Evolutionary conservation across 2,888 invertebrate species (phyloP), one percentile per base, ranked within the genome.

Genomic region (Pyrrhosoma nymphula): DNA sequence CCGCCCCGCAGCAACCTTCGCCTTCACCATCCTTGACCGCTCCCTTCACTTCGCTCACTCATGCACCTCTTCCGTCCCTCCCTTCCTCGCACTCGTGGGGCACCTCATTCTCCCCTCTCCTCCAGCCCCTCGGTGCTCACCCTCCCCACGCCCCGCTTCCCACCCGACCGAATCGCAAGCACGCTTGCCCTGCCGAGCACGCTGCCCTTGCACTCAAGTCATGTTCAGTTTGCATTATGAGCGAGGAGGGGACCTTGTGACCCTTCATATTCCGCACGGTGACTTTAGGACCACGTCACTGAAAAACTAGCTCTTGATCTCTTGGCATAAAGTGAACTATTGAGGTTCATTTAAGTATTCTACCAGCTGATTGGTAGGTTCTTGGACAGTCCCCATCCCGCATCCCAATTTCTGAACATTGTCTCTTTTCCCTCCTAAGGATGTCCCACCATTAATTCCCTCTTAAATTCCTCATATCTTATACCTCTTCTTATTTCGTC

Each of bases 1-100:
- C 82, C 82, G 35, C 82, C 82, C 82, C 82, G 35, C 82, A 82
- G 82, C 82, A n/a, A 82, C 82, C 82, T 26, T 26, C 82, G 35
- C 82, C 82, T 18, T 60, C 82, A 14, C 35, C 82, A 82, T 82
- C 82, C 82, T 82, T 82, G 82, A 82, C 82, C 82, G 82, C 18
- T 82, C 82, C 82, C 82, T 82, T 82, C 82, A 82, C 82, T 35
- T 82, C 35, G 82, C 82, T 0, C 26, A 8, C 23, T 26, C 26
- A 8, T 26, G 26, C 23, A 4, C 69, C 10, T 8, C 69, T 12
- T 1, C 23, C 26, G 4, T 69, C 69, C n/a, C 8, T 12, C 0
- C 69, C 60, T 12, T 8, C 23, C n/a, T 69, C 69, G 26, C 69
- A 26, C n/a, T 12, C 6, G 20, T 8, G 47, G 47, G 47, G 47